phyloP scores from a whole-genome alignment of 2,797 vertebrate species.

The Enteromius viviparus region DNA sequence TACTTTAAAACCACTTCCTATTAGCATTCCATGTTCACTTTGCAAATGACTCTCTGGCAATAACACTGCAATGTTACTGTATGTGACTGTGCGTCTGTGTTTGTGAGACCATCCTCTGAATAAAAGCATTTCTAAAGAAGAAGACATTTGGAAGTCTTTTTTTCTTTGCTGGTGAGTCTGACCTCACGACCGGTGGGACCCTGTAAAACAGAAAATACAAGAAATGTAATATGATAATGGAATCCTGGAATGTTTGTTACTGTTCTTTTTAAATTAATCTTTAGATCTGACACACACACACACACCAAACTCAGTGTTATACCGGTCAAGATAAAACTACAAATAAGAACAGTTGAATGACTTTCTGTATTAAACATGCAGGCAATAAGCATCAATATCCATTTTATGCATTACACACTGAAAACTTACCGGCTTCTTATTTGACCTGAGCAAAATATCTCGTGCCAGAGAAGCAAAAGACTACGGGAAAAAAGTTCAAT shows the following conservation, averaged over 20 bases:
- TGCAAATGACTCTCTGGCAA: constrained; percentile 9
- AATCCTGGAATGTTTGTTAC: not conserved
- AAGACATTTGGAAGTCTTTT: constrained; percentile 79
- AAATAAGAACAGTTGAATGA: not conserved
- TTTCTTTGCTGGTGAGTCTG: constrained; percentile 77
- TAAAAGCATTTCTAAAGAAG: constrained; percentile 70
- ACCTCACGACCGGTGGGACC: constrained; percentile 74
- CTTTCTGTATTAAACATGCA: not conserved
- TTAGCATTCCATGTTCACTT: constrained; percentile 22
- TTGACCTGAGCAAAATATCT: constrained; percentile 87
- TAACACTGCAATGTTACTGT: constrained; percentile 41
- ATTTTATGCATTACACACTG: not conserved
- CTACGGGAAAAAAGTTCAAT: constrained; percentile 64
- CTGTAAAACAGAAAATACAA: constrained; percentile 56
- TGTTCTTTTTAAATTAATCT: not conserved
- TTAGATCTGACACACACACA: not conserved
- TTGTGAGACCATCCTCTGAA: constrained; percentile 6
- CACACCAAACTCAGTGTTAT: not conserved
- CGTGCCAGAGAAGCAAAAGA: constrained; percentile 86
- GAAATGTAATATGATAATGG: not conserved
- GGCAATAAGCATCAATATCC: not conserved
- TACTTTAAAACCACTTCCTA: not conserved
- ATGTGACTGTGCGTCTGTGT: constrained; percentile 17
- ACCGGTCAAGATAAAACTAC: not conserved
- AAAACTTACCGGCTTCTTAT: constrained; percentile 78